These are phyloP conservation scores for Stramonita haemastoma DNA, from an alignment of 2,888 invertebrate genomes.

Conservation along the genomic window DNA sequence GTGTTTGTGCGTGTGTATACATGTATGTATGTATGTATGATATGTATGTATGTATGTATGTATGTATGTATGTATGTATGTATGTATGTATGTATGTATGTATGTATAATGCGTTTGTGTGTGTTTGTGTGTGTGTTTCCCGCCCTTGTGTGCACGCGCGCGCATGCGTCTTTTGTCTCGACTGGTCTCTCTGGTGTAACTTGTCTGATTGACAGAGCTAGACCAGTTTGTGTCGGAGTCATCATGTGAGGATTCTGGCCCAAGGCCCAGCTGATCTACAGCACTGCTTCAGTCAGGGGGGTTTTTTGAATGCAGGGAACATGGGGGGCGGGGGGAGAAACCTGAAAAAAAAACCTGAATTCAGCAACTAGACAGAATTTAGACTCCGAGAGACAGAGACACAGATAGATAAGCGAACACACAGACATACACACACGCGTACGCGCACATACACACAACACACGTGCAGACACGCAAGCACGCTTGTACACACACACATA, in stretches of 20 bases:
- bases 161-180: too few species aligned
- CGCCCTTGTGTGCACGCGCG: too few species aligned
- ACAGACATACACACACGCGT: not conserved
- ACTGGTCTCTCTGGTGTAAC: too few species aligned
- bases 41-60: slow-evolving; percentile 27
- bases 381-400: not conserved
- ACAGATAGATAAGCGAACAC: not conserved
- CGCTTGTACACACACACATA: not conserved
- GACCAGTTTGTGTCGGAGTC: too few species aligned
- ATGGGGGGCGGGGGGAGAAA: not conserved
- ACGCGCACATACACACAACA: not conserved
- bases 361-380: not conserved
- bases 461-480: not conserved
- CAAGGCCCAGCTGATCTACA: too few species aligned
- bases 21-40: not conserved
- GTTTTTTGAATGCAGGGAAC: not conserved
- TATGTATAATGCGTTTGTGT: not conserved
- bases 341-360: not conserved
- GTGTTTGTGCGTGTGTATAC: too few species aligned
- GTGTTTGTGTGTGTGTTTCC: not conserved
- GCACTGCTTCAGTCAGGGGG: too few species aligned
- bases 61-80: slow-evolving; percentile 21
- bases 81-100: slow-evolving; percentile 17
- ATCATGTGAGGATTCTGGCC: too few species aligned
- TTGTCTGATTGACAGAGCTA: too few species aligned